Base-by-base conservation (phyloP, 1,140 invertebrate genomes). In the Palaemon carinicauda region DNA sequence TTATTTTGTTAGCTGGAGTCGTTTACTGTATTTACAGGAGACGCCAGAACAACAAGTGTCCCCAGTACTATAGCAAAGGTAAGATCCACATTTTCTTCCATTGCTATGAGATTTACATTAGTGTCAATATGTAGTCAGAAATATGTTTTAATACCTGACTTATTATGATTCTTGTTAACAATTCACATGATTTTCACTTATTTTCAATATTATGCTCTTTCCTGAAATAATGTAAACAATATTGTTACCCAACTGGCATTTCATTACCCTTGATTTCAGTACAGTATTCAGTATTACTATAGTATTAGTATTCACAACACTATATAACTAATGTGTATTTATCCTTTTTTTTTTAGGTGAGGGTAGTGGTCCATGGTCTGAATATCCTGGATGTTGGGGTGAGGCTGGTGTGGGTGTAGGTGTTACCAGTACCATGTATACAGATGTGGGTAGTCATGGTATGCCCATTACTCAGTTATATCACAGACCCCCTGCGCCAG, bases 381-480 rank as follows among this genome's bases (percentile, higher is more conserved):
- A 82, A 31, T 83, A 89, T 56, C 86, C 88, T 41, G 88, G 84
- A 21, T 89, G 88, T 29, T 89, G 88, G 88, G 88, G 86, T n/a
- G 88, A 89, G 31, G 80, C 74, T 7, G 84, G 88, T 12, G 80
- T 87, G 50, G 74, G 75, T n/a, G 71, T 77, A 31, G 83, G 77
- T 31, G 80, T 89, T 10, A 89, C 83, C 9, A 82, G 86, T 33
- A 88, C 83, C 31, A 84, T 83, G 82, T 88, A 88, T 69, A 88
- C 87, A 41, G 87, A 88, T 53, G 79, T 88, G 21, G 82, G 87
- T 1, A 85, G 88, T 50, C 80, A 87, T 29, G 88, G 84, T 33
- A 54, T 85, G 52, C 80, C 88, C 56, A 87, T 89, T 51, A 87
- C 84, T 5, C 88, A 87, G 88, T 82, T 89, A 1, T 89, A 87